Base-by-base conservation (phyloP, 2,113 vertebrate species). In the Ammodytes dubius region DNA sequence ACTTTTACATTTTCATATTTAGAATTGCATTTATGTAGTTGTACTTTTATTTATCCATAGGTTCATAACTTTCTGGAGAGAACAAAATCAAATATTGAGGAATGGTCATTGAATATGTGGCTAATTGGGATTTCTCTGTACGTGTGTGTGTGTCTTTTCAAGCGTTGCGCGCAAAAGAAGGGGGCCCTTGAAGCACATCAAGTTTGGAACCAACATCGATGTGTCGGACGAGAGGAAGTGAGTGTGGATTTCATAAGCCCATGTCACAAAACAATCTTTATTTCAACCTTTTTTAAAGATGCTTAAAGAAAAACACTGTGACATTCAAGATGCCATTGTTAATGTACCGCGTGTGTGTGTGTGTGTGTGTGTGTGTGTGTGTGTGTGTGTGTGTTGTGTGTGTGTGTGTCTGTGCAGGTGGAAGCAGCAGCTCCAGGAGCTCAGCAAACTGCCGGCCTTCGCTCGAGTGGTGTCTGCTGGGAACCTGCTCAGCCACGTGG, bases 151-250 rank as follows among this genome's bases (percentile, higher is more conserved):
- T 86, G 3, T 68, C 7, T n/a, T 12, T 67, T 27, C 27, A 27
- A 99, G 98, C 90, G 95, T 95, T 94, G 96, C 96, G 17, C 96
- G 96, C 77, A 97, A 95, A 83, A 94, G 96, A 90, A 96, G 95
- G 95, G 98, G 98, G 89, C 97, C 98, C 78, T 96, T 99, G 91
- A 99, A 99, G 96, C 97, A 97, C 93, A 99, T 99, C 92, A 99
- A 99, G 88, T 99, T 99, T 90, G 98, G 98, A 95, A 99, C 98
- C 88, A 99, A 99, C 93, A 97, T 99, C 84, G 97, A 99, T 84
- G 95, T 99, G 86, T 99, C 98, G 17, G 98, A 99, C 82, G 98
- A 99, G 84, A 97, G 96, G 94, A 99, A 99, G 98, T 99, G 95
- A 97, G 97, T 96, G 0, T 9, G 3, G 12, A 11, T 17, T 37